phyloP scores from a whole-genome alignment of 2,797 vertebrate genomes.

The Alosa sapidissima region DNA sequence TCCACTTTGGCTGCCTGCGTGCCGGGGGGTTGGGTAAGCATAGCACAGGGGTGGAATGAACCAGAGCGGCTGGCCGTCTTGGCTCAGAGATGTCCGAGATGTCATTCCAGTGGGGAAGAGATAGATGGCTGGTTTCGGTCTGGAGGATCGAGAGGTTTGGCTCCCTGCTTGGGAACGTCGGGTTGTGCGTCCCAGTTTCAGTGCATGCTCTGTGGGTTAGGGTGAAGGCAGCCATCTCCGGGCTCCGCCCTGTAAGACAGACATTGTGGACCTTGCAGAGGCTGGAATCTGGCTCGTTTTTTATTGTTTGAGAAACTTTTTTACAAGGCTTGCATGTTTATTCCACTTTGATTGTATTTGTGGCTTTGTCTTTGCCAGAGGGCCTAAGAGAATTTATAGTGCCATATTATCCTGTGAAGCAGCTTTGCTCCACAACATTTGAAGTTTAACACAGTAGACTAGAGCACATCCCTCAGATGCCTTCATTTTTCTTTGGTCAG shows the following conservation, averaged over 20 bases:
- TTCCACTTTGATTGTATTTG: conserved; percentile 26
- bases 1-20: background rate
- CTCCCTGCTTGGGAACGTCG: background rate
- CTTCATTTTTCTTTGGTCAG: background rate
- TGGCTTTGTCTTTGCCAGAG: background rate
- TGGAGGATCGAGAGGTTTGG: background rate
- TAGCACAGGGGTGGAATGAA: background rate
- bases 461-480: conserved; percentile 10
- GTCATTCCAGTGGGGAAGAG: background rate
- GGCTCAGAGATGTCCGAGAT: background rate
- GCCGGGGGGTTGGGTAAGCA: background rate
- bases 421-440: background rate
- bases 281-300: background rate
- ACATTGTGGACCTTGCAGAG: background rate
- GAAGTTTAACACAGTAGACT: background rate
- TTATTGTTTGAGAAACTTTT: background rate
- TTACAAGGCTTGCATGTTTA: background rate
- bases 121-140: background rate
- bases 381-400: background rate
- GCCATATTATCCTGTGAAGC: background rate
- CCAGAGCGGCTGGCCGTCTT: background rate
- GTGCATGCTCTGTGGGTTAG: conserved; percentile 22
- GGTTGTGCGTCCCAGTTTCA: background rate
- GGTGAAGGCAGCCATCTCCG: background rate
- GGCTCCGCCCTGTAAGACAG: background rate